phyloP scores from a whole-genome alignment of 2,797 vertebrate genomes.

The Bovichtus variegatus region DNA sequence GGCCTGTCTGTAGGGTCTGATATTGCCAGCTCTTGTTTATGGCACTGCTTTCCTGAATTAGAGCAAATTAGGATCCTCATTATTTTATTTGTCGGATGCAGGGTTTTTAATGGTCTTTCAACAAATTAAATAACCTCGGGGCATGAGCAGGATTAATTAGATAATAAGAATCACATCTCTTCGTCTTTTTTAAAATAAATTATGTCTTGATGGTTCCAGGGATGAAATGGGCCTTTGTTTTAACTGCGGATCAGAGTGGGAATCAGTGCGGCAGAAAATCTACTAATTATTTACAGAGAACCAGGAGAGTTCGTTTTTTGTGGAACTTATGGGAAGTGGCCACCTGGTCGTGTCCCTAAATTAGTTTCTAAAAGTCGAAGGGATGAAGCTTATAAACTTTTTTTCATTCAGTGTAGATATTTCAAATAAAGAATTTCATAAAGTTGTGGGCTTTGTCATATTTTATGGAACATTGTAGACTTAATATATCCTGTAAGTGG shows the following conservation, averaged over 20 bases:
- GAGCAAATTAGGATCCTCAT: conserved; percentile 87
- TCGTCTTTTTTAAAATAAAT: conserved; percentile 76
- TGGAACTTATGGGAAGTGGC: conserved; percentile 41
- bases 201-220: conserved; percentile 78
- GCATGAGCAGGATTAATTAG: conserved; percentile 86
- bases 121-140: conserved; percentile 87
- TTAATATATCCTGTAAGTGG: background rate
- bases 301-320: conserved; percentile 42
- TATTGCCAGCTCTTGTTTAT: conserved; percentile 82
- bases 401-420: conserved; percentile 20
- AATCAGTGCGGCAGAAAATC: conserved; percentile 73
- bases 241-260: conserved; percentile 75
- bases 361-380: conserved; percentile 29
- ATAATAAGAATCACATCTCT: conserved; percentile 86
- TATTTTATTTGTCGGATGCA: conserved; percentile 86
- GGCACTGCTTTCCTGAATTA: conserved; percentile 77
- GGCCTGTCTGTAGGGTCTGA: conserved; percentile 74
- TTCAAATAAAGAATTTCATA: conserved; percentile 17
- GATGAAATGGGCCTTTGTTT: conserved; percentile 82
- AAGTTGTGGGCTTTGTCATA: background rate
- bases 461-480: conserved; percentile 2
- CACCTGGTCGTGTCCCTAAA: conserved; percentile 59
- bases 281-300: conserved; percentile 75
- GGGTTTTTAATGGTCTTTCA: conserved; percentile 87
- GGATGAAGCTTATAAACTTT: conserved; percentile 7